These are phyloP conservation scores for Propithecus coquereli DNA, from an alignment of 2,113 vertebrate genomes.

Conservation along the genomic window DNA sequence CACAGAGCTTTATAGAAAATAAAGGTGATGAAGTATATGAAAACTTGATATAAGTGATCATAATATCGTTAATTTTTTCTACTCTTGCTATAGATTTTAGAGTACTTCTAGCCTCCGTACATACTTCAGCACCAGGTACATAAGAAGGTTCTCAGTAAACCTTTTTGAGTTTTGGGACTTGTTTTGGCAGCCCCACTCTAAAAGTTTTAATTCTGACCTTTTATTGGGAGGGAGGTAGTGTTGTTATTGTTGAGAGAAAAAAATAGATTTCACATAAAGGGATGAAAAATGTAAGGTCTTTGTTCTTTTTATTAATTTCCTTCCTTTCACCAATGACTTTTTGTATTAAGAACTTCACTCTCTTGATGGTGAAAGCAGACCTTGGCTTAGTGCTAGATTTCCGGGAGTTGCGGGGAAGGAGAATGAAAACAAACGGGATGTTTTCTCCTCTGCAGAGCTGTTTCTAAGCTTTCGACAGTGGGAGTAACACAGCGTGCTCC, in stretches of 20 bases:
- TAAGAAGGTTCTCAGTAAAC: background rate
- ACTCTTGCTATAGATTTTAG: background rate
- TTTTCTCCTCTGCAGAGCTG: background rate
- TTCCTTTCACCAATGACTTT: conserved; percentile 44
- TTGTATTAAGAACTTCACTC: background rate
- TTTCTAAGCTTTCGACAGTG: background rate
- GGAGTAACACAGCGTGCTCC: background rate
- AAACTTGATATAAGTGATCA: background rate
- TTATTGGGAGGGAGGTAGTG: background rate
- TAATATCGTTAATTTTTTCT: background rate
- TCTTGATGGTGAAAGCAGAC: conserved; percentile 61
- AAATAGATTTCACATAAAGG: conserved; percentile 45
- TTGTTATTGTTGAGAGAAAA: conserved; percentile 6
- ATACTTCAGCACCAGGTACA: background rate
- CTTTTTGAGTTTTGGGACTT: background rate
- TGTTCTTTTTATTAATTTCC: conserved; percentile 52
- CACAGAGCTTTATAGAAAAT: background rate
- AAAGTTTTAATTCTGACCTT: conserved; percentile 18
- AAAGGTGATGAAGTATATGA: background rate
- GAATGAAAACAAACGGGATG: background rate
- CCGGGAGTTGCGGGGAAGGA: background rate
- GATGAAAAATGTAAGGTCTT: conserved; percentile 40
- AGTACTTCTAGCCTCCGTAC: background rate
- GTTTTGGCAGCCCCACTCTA: background rate
- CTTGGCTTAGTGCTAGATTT: conserved; percentile 31